These are phyloP conservation scores for Epicauta chinensis DNA, from an alignment of 1,140 invertebrate species.

Conservation along the genomic window DNA sequence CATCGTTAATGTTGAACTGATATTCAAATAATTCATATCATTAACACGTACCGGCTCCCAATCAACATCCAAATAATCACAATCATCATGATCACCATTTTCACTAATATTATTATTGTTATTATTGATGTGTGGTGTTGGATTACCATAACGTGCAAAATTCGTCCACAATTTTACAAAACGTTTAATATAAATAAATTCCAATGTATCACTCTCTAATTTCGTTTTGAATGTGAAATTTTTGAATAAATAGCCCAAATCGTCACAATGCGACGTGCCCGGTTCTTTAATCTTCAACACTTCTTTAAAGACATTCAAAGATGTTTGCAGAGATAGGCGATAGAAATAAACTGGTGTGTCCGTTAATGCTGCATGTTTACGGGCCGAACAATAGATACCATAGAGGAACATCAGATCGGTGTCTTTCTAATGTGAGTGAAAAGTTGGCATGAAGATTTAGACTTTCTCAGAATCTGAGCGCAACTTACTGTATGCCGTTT, in stretches of 20 bases:
- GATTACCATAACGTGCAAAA: constrained; percentile 41
- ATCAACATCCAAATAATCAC: constrained; percentile 44
- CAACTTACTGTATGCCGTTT: background rate
- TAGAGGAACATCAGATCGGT: background rate
- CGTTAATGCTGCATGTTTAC: background rate
- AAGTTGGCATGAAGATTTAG: background rate
- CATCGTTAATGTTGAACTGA: constrained; percentile 25
- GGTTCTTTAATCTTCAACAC: background rate
- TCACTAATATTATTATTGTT: constrained; percentile 31
- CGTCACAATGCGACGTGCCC: constrained; percentile 25
- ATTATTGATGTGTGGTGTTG: constrained; percentile 1
- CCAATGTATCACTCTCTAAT: constrained; percentile 9
- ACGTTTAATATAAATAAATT: constrained; percentile 5
- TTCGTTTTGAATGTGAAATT: constrained; percentile 7
- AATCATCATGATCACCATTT: too few species aligned
- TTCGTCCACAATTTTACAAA: constrained; percentile 42
- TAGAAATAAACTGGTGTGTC: background rate
- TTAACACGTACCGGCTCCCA: background rate
- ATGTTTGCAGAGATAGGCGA: background rate
- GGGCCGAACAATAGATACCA: background rate
- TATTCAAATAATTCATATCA: constrained; percentile 19
- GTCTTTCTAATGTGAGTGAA: background rate
- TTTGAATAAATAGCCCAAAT: constrained; percentile 24
- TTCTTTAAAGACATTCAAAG: background rate
- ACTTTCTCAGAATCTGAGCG: too few species aligned